A percentile compares a stretch with the other conserved stretches of the same genome.
Evolutionary conservation across 2,113 vertebrate genomes (phyloP).

Genomic region (Suncus etruscus): DNA sequence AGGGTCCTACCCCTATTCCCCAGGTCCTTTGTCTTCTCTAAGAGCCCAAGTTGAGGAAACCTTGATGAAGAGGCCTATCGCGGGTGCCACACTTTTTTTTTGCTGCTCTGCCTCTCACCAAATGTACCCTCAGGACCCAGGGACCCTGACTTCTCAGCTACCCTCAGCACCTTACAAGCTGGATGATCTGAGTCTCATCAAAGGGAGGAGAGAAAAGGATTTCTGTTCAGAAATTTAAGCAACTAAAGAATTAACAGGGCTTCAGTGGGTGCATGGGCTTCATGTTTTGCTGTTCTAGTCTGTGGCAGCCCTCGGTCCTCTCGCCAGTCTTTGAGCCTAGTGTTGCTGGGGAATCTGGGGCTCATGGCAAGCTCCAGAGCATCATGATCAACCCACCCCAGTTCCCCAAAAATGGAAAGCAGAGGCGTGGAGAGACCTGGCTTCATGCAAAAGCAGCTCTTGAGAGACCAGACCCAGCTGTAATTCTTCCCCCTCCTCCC

Average conservation of each 20-base stretch:
- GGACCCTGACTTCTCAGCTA: neutral
- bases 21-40: neutral
- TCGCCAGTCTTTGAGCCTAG: neutral
- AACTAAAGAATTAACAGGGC: neutral
- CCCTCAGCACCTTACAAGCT: neutral
- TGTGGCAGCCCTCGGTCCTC: too few relatives aligned
- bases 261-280: neutral
- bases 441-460: neutral
- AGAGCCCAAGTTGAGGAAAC: neutral
- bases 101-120: neutral
- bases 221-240: neutral
- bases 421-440: neutral
- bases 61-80: neutral
- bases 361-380: neutral
- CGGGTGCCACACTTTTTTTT: neutral
- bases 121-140: neutral
- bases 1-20: neutral
- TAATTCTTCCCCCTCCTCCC: neutral
- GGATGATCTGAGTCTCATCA: neutral
- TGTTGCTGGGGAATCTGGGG: slow-evolving; percentile 26
- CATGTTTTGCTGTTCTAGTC: too few relatives aligned
- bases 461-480: neutral
- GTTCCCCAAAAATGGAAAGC: neutral
- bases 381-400: neutral
- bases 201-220: neutral